Evolutionary conservation across 2,797 vertebrate genomes (phyloP), one percentile per base, ranked within the genome.

Genomic region (Muscicapa striata): DNA sequence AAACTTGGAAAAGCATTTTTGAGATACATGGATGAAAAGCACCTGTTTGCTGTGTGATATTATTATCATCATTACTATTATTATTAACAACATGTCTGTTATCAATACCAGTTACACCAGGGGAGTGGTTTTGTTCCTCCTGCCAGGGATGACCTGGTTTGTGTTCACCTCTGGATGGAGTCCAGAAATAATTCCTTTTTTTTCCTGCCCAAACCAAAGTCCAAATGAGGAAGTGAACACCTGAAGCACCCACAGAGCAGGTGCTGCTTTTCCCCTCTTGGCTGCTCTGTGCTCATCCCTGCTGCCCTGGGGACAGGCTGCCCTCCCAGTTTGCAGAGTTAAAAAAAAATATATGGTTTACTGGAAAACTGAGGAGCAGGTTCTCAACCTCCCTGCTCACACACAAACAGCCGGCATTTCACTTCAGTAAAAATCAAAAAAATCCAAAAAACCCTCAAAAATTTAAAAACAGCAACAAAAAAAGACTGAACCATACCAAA

Each of bases 61-160:
- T 95, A 95, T 95, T 91, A 90, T 90, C 83, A 84, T 74, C 13
- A 55, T 90, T 58, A n/a, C 43, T 86, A 86, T 75, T 95, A 93
- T 95, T 96, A 92, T 96, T 96, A 93, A 52, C 36, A 64, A 34
- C 0, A 1, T 75, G 49, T 67, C 68, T 94, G 76, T 57, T 87
- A 45, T 10, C 92, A 93, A 69, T 29, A 46, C 38, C 6, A 10
- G 83, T 74, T 52, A 58, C 54, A 72, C 38, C 84, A 74, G 57
- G 68, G 66, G 64, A 84, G 64, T 10, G 4, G 48, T 41, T 81
- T 73, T 58, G 78, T 48, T 94, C 66, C 46, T 77, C 32, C 41
- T 51, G n/a, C 16, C 1, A 10, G 59, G 49, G 86, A 24, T 49
- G 81, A 79, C 75, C 61, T 52, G 48, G 41, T 73, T 73, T 76